These are phyloP conservation scores for Rhopalosiphum padi DNA, from an alignment of 1,140 invertebrate genomes.

Conservation along the genomic window DNA sequence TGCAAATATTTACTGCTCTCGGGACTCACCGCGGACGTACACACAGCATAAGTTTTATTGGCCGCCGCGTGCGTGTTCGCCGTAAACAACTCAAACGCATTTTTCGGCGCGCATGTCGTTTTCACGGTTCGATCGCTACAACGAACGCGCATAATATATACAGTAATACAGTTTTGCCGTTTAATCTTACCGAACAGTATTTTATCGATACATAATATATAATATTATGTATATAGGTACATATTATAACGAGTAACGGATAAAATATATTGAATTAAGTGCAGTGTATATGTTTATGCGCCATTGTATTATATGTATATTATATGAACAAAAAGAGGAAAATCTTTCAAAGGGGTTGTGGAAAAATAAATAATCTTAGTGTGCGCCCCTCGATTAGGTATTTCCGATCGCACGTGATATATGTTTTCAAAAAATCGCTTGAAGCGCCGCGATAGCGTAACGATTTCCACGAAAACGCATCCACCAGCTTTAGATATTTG, in stretches of 20 bases:
- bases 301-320: not conserved
- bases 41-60: not conserved
- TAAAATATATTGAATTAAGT: not conserved
- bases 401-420: not conserved
- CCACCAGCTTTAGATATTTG: not conserved
- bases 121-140: not conserved
- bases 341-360: not conserved
- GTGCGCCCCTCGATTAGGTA: not conserved
- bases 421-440: not conserved
- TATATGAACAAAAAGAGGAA: not conserved
- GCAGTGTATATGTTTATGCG: not conserved
- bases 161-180: not conserved
- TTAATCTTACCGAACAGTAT: not conserved
- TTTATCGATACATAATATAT: not conserved
- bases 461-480: not conserved
- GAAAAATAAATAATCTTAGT: not conserved
- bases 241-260: not conserved
- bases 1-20: conserved; percentile 53
- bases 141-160: not conserved
- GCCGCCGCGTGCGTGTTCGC: not conserved
- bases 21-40: not conserved
- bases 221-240: not conserved
- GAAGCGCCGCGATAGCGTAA: not conserved
- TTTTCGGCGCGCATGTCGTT: conserved; percentile 2
- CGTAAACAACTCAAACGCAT: conserved; percentile 57